Conservation (phyloP, 2,888 invertebrate species). For the Uropetala carovei region DNA sequence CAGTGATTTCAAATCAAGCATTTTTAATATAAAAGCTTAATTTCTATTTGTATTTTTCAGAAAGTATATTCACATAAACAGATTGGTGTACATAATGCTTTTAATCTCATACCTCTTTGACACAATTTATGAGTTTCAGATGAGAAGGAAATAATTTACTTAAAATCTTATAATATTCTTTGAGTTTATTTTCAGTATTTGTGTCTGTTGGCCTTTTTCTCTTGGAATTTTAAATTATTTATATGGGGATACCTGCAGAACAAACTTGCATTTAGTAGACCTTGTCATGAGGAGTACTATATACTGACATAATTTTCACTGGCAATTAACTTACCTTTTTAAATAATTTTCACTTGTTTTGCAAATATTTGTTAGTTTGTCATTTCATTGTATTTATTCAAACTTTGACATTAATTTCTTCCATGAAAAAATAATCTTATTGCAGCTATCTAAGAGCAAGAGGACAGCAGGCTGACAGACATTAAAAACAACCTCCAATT, state of each 20-base stretch:
- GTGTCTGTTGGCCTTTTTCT: background rate
- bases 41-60: background rate
- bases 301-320: background rate
- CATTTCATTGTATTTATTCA: background rate
- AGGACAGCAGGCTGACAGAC: slow-evolving; percentile 11
- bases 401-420: background rate
- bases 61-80: background rate
- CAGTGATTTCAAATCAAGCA: no score
- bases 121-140: background rate
- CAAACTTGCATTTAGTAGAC: background rate
- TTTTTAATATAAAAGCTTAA: no score
- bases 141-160: background rate
- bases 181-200: background rate
- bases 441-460: slow-evolving; percentile 41
- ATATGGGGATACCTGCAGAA: background rate
- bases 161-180: background rate
- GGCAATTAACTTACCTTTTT: background rate
- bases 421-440: background rate
- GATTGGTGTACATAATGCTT: background rate
- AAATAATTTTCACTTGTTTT: slow-evolving; percentile 3
- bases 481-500: background rate
- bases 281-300: background rate
- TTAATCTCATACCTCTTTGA: background rate
- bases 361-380: background rate
- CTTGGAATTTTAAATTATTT: background rate